These are phyloP conservation scores for Apomyelois bistriatella DNA, from an alignment of 2,888 invertebrate genomes.

Conservation along the genomic window DNA sequence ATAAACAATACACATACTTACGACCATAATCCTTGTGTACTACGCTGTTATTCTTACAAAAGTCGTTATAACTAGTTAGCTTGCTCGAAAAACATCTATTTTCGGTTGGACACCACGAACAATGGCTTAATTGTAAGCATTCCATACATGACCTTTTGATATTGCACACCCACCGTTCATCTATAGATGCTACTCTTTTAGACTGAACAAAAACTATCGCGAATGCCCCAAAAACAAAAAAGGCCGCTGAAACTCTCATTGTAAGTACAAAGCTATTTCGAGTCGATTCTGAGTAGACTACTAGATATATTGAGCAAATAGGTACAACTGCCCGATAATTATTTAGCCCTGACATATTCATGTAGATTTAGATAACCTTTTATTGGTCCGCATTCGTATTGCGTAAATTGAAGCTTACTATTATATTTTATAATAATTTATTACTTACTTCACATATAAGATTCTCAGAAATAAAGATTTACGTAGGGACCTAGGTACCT, in stretches of 20 bases:
- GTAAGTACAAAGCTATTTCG: neutral
- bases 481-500: too few species aligned
- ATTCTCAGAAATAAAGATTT: too few species aligned
- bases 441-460: too few species aligned
- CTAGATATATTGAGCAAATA: neutral
- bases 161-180: constrained; percentile 55
- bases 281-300: too few species aligned
- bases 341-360: constrained; percentile 56
- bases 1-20: constrained; percentile 32
- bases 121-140: constrained; percentile 58
- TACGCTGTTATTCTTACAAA: constrained; percentile 47
- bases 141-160: constrained; percentile 59
- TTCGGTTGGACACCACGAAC: constrained; percentile 60
- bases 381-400: constrained; percentile 26
- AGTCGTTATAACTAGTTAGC: constrained; percentile 32
- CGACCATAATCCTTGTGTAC: constrained; percentile 47
- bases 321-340: constrained; percentile 35
- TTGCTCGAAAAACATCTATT: constrained; percentile 57
- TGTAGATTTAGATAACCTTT: constrained; percentile 65
- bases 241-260: constrained; percentile 10
- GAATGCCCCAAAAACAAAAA: constrained; percentile 26
- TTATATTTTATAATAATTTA: neutral
- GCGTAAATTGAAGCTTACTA: constrained; percentile 30
- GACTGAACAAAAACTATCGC: constrained; percentile 25
- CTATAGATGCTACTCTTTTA: constrained; percentile 36